Conservation (phyloP, 23 tunicate genomes). For the Halocynthia aurantium region DNA sequence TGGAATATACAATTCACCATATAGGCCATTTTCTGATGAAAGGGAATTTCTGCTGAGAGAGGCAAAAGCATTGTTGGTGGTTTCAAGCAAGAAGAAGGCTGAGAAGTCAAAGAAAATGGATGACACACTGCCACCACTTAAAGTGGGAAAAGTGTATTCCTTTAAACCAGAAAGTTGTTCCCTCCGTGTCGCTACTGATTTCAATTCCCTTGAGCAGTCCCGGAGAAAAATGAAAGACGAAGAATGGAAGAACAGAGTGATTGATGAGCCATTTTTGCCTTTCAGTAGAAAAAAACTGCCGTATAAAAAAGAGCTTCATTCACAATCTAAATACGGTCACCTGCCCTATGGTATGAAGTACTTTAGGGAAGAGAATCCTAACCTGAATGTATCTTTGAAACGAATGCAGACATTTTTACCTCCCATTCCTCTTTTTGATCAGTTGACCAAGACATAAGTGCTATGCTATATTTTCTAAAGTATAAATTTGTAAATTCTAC, state of each 20-base stretch:
- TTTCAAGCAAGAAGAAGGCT: too few species aligned
- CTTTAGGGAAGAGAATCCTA: constrained; percentile 47
- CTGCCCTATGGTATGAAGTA: constrained; percentile 38
- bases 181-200: constrained; percentile 65
- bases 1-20: constrained; percentile 88
- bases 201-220: constrained; percentile 35
- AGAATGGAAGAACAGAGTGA: constrained; percentile 63
- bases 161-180: constrained; percentile 11
- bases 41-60: constrained; percentile 60
- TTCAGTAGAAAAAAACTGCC: constrained; percentile 27
- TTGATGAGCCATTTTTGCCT: constrained; percentile 60
- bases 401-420: constrained; percentile 74
- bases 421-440: constrained; percentile 77
- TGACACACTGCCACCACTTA: too few species aligned
- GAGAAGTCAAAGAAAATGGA: too few species aligned
- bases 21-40: constrained; percentile 41
- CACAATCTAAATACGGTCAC: constrained; percentile 51
- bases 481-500: too few species aligned
- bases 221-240: constrained; percentile 25
- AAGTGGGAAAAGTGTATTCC: too few species aligned
- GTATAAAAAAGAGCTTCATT: constrained; percentile 58
- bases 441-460: constrained; percentile 45
- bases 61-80: constrained; percentile 29
- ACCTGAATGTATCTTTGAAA: constrained; percentile 19
- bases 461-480: too few species aligned